Base-by-base conservation (phyloP, 2,113 vertebrate species). In the Cololabis saira region DNA sequence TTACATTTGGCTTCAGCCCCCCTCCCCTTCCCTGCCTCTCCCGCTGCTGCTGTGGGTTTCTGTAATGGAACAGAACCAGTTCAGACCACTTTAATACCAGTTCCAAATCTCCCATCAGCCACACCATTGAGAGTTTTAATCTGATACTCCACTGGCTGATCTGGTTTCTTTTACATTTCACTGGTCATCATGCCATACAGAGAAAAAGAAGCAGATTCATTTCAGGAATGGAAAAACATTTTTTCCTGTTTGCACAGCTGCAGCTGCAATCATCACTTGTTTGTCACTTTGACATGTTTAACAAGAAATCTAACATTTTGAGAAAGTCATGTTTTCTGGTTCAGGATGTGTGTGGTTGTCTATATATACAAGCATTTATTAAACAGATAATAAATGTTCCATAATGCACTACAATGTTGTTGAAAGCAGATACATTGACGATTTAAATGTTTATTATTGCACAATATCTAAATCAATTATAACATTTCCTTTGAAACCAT, bases 1-100 rank as follows among this genome's bases (percentile, higher is more conserved):
- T 87, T 86, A 89, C 87, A 90, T 89, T 90, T 90, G 85, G 83
- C 86, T 87, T 80, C 6, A 15, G 47, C 48, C 11, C 62, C 19
- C 12, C 3, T 17, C 51, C 51, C 24, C 30, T 7, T 19, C 17
- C 59, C 16, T 0, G 0, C 37, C 54, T 11, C 11, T 1, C 50
- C 21, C n/a, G 41, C 74, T 12, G 42, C 64, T 61, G 60, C 71
- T 77, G 78, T 66, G 79, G 74, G 71, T 78, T 84, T 79, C 76
- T 50, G 61, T 33, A 56, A 55, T 51, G 41, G 63, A 74, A 72
- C 61, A 71, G 76, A 87, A 87, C 72, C 75, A 71, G 58, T 76
- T 83, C 80, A 61, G 44, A 60, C 63, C 47, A 42, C 9, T 16
- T 65, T n/a, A 1, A 19, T 3, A 64, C 21, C 64, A 75, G 61